A percentile compares a stretch with the other conserved stretches of the same genome.
phyloP scores from a whole-genome alignment of 2,888 invertebrate genomes.

The Nemotelus nigrinus region DNA sequence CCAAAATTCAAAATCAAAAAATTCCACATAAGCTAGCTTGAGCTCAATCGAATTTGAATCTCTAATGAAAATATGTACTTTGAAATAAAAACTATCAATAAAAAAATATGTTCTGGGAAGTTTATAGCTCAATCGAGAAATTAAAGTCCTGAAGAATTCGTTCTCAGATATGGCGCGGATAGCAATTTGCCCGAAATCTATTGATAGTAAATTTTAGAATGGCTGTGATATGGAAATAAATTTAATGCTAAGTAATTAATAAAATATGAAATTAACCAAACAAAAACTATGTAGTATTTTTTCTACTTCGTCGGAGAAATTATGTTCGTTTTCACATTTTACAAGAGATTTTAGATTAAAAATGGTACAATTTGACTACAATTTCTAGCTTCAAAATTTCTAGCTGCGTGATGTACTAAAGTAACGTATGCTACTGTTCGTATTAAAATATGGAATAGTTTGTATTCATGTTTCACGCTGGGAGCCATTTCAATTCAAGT shows the following conservation, averaged over 20 bases:
- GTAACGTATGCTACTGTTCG: too few species aligned
- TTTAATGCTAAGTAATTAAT: slow-evolving; percentile 1
- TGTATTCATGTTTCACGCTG: too few species aligned
- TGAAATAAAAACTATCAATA: slow-evolving; percentile 8
- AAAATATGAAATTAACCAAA: not conserved
- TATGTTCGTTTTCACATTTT: too few species aligned
- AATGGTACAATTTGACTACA: too few species aligned
- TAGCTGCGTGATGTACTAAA: too few species aligned
- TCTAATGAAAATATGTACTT: not conserved
- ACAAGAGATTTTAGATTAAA: too few species aligned
- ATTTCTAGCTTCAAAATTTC: too few species aligned
- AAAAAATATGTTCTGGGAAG: not conserved
- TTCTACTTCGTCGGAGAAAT: not conserved
- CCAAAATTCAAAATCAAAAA: too few species aligned
- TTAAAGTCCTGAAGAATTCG: not conserved
- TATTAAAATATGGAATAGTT: too few species aligned
- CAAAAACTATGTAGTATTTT: slow-evolving; percentile 5
- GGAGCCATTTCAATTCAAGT: too few species aligned
- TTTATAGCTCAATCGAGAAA: not conserved
- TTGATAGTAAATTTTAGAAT: slow-evolving; percentile 32
- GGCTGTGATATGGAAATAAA: slow-evolving; percentile 36
- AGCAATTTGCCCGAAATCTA: not conserved
- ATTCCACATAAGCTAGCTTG: too few species aligned
- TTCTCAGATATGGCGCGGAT: not conserved
- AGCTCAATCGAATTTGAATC: too few species aligned